These are phyloP conservation scores for Pheosia gnoma DNA, from an alignment of 2,888 invertebrate species.

Conservation along the genomic window DNA sequence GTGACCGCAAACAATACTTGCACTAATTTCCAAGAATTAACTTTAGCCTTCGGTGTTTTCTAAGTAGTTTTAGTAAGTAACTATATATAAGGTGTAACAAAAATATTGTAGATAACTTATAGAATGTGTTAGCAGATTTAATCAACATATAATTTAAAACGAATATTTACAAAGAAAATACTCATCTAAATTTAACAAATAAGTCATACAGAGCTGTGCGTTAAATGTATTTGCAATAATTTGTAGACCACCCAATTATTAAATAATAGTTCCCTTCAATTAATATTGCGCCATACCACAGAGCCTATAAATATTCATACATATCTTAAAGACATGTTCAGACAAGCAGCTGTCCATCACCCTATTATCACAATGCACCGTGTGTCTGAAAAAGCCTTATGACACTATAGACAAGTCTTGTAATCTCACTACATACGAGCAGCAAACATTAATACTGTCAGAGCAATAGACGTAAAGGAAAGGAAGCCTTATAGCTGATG, in stretches of 20 bases:
- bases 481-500: constrained; percentile 6
- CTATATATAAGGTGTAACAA: too few species aligned
- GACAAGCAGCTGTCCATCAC: constrained; percentile 32
- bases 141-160: background rate
- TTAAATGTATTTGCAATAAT: too few species aligned
- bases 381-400: constrained; percentile 31
- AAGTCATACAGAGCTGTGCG: too few species aligned
- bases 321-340: background rate
- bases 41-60: too few species aligned
- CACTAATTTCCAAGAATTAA: too few species aligned
- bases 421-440: constrained; percentile 32
- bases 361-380: constrained; percentile 37
- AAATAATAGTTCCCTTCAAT: constrained; percentile 23
- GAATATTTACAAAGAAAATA: too few species aligned
- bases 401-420: constrained; percentile 37
- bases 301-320: constrained; percentile 39
- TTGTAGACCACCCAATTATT: too few species aligned
- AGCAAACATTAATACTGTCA: constrained; percentile 8
- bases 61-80: too few species aligned
- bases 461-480: constrained; percentile 6
- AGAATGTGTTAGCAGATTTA: too few species aligned
- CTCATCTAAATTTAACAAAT: too few species aligned
- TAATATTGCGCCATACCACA: constrained; percentile 21
- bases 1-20: too few species aligned
- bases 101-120: too few species aligned